These are phyloP conservation scores for Cephalopterus ornatus DNA, from an alignment of 2,113 vertebrate genomes.

Conservation along the genomic window DNA sequence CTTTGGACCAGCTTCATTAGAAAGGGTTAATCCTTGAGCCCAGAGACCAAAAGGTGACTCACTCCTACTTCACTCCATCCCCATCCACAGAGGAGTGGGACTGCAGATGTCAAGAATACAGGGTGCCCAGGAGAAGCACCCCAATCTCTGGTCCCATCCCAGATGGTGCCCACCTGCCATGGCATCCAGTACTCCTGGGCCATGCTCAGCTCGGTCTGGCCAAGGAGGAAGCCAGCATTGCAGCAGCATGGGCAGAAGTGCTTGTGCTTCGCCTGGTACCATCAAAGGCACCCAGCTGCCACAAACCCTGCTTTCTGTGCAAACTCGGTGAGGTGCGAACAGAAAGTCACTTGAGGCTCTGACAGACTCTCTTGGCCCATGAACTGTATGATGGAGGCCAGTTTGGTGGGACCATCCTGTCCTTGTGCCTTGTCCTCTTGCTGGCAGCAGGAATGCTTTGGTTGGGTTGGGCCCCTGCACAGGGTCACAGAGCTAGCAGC, in stretches of 20 bases:
- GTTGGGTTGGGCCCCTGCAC: not conserved
- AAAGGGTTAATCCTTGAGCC: not conserved
- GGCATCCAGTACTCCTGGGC: not conserved
- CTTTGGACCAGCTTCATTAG: not conserved
- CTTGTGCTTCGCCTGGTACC: not conserved
- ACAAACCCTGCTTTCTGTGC: not conserved
- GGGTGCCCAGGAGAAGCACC: not conserved
- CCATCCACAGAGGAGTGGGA: not conserved
- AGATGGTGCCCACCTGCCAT: not conserved
- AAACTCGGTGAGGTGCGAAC: not conserved
- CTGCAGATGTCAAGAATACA: not conserved
- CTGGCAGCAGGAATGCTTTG: not conserved
- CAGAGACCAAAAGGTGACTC: not conserved
- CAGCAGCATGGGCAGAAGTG: not conserved
- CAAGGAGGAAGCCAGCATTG: not conserved
- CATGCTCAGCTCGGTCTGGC: rapidly evolving
- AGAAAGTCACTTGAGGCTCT: not conserved
- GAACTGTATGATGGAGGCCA: not conserved
- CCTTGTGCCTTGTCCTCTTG: not conserved
- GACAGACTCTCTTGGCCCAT: rapidly evolving
- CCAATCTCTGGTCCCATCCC: not conserved
- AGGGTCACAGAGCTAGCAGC: not conserved
- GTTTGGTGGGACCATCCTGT: not conserved
- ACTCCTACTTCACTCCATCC: not conserved
- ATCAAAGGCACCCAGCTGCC: not conserved